These are phyloP conservation scores for Syrista parreyssii DNA, from an alignment of 2,888 invertebrate genomes.

Conservation along the genomic window DNA sequence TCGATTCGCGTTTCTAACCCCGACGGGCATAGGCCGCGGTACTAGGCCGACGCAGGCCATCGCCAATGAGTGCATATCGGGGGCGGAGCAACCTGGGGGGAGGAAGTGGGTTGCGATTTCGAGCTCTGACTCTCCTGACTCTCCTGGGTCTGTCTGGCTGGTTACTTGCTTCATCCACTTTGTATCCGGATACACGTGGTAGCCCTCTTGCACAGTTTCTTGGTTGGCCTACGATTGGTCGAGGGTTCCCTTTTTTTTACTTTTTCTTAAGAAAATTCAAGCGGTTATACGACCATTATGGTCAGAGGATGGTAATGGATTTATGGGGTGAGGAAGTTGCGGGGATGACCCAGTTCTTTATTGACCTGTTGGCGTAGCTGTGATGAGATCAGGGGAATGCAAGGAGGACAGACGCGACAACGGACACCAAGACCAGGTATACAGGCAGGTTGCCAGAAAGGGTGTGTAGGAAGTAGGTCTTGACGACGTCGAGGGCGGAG, in stretches of 20 bases:
- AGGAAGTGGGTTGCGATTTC: constrained; percentile 47
- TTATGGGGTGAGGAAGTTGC: constrained; percentile 4
- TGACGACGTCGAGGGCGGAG: background rate
- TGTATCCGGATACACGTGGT: background rate
- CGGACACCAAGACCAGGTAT: background rate
- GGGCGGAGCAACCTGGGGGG: constrained; percentile 57
- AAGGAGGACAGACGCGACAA: background rate
- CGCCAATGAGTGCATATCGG: constrained; percentile 63
- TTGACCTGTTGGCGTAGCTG: constrained; percentile 52
- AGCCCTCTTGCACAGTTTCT: background rate
- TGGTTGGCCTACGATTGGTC: background rate
- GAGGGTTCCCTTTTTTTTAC: background rate
- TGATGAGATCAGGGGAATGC: constrained; percentile 18
- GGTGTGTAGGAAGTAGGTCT: background rate
- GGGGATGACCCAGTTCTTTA: constrained; percentile 57
- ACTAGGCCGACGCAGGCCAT: constrained; percentile 61
- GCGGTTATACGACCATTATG: background rate
- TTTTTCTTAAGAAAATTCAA: background rate
- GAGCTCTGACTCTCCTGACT: constrained; percentile 14
- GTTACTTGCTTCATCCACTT: background rate
- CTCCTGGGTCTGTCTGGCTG: background rate
- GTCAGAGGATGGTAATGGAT: background rate
- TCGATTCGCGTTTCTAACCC: constrained; percentile 38
- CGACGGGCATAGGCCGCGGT: constrained; percentile 58
- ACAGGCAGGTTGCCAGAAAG: background rate